phyloP scores from a whole-genome alignment of 2,888 invertebrate species.

The Abrostola triplasia region DNA sequence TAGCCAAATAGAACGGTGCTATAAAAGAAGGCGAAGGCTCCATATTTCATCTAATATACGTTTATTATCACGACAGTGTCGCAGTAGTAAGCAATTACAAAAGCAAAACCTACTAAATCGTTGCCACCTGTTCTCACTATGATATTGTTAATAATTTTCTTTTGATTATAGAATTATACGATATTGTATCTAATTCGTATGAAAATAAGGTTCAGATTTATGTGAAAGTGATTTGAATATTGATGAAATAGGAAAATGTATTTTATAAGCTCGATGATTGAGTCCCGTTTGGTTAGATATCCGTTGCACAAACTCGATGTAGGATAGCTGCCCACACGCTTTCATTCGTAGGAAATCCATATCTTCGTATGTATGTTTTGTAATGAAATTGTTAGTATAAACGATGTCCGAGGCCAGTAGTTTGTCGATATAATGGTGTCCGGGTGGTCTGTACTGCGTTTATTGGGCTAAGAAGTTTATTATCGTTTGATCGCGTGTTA shows the following conservation, averaged over 20 bases:
- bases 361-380: slow-evolving; percentile 77
- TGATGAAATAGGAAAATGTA: slow-evolving; percentile 50
- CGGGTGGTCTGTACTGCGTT: slow-evolving; percentile 76
- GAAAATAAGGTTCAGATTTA: slow-evolving; percentile 52
- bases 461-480: slow-evolving; percentile 57
- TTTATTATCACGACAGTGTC: slow-evolving; percentile 74
- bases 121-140: slow-evolving; percentile 81
- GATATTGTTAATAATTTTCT: slow-evolving; percentile 78
- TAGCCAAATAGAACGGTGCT: background rate
- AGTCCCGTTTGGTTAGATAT: slow-evolving; percentile 56
- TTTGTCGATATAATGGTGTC: slow-evolving; percentile 61
- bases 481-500: slow-evolving; percentile 56
- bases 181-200: slow-evolving; percentile 52
- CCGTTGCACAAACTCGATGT: slow-evolving; percentile 62
- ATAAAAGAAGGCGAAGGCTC: slow-evolving; percentile 41
- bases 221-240: slow-evolving; percentile 14
- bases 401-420: slow-evolving; percentile 69
- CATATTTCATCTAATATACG: slow-evolving; percentile 74
- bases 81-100: slow-evolving; percentile 82
- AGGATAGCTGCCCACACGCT: slow-evolving; percentile 82
- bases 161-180: slow-evolving; percentile 30
- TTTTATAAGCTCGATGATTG: slow-evolving; percentile 49
- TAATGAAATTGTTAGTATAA: slow-evolving; percentile 85
- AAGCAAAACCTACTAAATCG: slow-evolving; percentile 77
- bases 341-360: slow-evolving; percentile 82